Conservation (phyloP, 2,888 invertebrate species). For the Junonia oenone region DNA sequence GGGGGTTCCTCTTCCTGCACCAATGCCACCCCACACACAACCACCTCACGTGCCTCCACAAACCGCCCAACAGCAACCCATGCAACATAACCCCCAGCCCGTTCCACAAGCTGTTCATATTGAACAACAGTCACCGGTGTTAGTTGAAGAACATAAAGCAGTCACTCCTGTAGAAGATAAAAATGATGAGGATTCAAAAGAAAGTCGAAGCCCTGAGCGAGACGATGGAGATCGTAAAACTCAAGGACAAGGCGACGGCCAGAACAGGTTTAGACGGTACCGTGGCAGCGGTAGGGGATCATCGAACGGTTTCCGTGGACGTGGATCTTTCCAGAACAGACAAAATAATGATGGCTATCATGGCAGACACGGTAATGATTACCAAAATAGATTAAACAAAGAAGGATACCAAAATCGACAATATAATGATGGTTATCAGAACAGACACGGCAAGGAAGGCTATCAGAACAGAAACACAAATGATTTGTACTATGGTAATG, state of each 20-base stretch:
- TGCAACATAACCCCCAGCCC: constrained; percentile 34
- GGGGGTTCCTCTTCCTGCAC: constrained; percentile 45
- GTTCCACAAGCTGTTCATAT: constrained; percentile 33
- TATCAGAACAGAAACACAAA: constrained; percentile 50
- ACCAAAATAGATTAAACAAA: constrained; percentile 51
- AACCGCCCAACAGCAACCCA: constrained; percentile 33
- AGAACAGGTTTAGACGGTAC: constrained; percentile 57
- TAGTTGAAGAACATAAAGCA: constrained; percentile 36
- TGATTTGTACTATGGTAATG: constrained; percentile 63
- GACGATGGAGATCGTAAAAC: constrained; percentile 57
- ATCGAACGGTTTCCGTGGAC: constrained; percentile 65
- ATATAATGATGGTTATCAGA: constrained; percentile 56
- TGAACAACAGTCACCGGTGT: constrained; percentile 27
- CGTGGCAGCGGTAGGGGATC: constrained; percentile 57
- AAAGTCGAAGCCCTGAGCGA: constrained; percentile 55
- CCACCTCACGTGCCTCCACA: constrained; percentile 39
- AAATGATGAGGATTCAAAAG: constrained; percentile 53
- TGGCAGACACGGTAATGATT: constrained; percentile 49
- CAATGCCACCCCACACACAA: constrained; percentile 26
- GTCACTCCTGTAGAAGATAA: constrained; percentile 46
- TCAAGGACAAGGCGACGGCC: constrained; percentile 67
- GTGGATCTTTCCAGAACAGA: constrained; percentile 54
- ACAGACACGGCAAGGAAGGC: constrained; percentile 51
- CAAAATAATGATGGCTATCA: constrained; percentile 56
- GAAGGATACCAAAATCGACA: constrained; percentile 58